These are phyloP conservation scores for Seira musarum DNA, from an alignment of 2,888 invertebrate species.

Conservation along the genomic window DNA sequence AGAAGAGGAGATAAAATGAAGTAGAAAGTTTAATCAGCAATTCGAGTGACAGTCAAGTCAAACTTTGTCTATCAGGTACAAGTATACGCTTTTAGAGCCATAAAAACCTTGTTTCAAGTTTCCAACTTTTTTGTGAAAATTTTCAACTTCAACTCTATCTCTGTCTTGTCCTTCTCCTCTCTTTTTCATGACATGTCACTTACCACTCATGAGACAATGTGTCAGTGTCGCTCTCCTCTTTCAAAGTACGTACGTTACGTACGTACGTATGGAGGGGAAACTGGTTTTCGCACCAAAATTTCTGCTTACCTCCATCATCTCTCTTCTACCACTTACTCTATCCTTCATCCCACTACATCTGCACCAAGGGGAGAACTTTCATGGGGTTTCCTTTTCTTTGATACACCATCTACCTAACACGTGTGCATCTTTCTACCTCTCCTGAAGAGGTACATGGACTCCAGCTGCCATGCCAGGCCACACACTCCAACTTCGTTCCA, in stretches of 20 bases:
- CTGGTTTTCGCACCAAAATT: constrained; percentile 1
- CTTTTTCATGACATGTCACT: constrained; percentile 43
- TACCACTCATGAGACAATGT: constrained; percentile 55
- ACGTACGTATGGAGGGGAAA: too few relatives aligned
- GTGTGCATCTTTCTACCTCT: too few relatives aligned
- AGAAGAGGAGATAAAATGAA: constrained; percentile 32
- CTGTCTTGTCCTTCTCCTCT: constrained; percentile 25
- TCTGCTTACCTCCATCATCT: not conserved
- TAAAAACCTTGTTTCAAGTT: constrained; percentile 59
- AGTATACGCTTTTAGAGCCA: constrained; percentile 58
- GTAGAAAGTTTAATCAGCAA: constrained; percentile 61
- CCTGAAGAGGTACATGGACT: too few relatives aligned
- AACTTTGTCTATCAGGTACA: constrained; percentile 62
- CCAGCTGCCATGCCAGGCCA: too few relatives aligned
- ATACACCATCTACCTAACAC: too few relatives aligned
- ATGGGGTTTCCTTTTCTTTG: too few relatives aligned
- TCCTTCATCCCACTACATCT: too few relatives aligned
- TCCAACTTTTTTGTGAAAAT: constrained; percentile 51
- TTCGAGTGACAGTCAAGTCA: constrained; percentile 62
- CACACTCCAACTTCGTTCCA: too few relatives aligned
- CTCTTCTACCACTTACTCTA: too few relatives aligned
- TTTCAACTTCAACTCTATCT: constrained; percentile 38
- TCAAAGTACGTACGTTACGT: constrained; percentile 1
- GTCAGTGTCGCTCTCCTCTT: constrained; percentile 45
- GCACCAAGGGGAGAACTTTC: too few relatives aligned